A percentile compares a stretch with the other conserved stretches of the same genome.
These are phyloP conservation scores for Brotula barbata DNA, from an alignment of 2,797 vertebrate genomes.

Conservation along the genomic window DNA sequence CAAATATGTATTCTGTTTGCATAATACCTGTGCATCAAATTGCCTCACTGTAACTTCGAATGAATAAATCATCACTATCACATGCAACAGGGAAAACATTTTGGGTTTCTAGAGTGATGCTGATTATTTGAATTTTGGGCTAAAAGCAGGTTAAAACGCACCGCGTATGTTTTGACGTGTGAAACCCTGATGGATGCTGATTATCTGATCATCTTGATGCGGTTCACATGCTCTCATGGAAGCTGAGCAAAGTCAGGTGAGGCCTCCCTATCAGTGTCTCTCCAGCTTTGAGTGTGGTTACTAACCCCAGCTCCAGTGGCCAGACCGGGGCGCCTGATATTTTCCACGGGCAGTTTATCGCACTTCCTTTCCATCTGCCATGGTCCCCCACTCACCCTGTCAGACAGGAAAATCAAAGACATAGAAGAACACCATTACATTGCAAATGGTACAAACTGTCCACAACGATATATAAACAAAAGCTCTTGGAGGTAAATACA, in stretches of 20 bases:
- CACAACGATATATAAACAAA: conserved; percentile 38
- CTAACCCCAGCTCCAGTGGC: conserved; percentile 43
- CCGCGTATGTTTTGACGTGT: too few species aligned
- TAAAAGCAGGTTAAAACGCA: too few species aligned
- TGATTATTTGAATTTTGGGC: too few species aligned
- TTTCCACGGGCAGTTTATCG: conserved; percentile 66
- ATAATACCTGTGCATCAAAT: too few species aligned
- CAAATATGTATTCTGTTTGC: too few species aligned
- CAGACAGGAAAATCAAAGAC: conserved; percentile 65
- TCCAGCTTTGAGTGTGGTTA: conserved; percentile 62
- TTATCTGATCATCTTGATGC: not conserved
- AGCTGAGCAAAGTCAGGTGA: not conserved
- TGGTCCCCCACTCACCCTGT: conserved; percentile 43
- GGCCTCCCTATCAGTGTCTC: conserved; percentile 45
- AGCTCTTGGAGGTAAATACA: conserved; percentile 31
- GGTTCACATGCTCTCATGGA: not conserved
- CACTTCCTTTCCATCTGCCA: conserved; percentile 62
- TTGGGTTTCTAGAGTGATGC: too few species aligned
- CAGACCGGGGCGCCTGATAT: conserved; percentile 50
- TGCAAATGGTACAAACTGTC: conserved; percentile 40
- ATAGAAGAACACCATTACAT: conserved; percentile 40
- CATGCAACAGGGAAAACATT: too few species aligned
- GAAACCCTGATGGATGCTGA: not conserved
- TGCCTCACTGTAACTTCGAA: too few species aligned
- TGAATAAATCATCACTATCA: too few species aligned